phyloP scores from a whole-genome alignment of 2,888 invertebrate species.

The Amitus sp. region DNA sequence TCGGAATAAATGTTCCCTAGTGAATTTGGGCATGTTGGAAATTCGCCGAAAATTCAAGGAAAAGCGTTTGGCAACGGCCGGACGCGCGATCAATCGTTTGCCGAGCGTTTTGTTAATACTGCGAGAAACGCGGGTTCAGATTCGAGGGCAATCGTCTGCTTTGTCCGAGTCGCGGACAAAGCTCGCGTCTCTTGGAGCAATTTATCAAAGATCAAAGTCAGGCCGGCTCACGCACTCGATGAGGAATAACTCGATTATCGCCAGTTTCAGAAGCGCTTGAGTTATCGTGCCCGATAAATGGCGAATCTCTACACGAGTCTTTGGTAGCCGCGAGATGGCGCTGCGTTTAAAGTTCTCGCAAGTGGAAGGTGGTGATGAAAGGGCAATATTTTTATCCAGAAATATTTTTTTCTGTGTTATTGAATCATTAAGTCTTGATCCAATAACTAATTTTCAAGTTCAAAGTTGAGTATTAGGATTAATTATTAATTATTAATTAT shows the following conservation, averaged over 20 bases:
- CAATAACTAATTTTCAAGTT: too few species aligned
- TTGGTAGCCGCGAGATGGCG: too few species aligned
- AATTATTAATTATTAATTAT: too few species aligned
- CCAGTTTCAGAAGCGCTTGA: slow-evolving; percentile 2
- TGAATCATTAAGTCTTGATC: too few species aligned
- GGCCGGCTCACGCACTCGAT: slow-evolving; percentile 21
- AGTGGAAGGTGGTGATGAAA: too few species aligned
- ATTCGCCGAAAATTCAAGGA: not conserved
- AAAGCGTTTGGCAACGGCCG: not conserved
- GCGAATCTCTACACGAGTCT: not conserved
- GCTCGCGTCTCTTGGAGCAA: slow-evolving; percentile 24
- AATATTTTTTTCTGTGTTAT: too few species aligned
- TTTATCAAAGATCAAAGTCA: slow-evolving; percentile 37
- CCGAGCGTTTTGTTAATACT: slow-evolving; percentile 13
- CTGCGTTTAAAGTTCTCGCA: too few species aligned
- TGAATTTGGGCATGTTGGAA: too few species aligned
- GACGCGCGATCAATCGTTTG: slow-evolving; percentile 1
- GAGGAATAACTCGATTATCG: slow-evolving; percentile 31
- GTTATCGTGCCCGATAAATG: not conserved
- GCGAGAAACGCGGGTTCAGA: slow-evolving; percentile 5
- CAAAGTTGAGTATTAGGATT: too few species aligned
- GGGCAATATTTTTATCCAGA: too few species aligned
- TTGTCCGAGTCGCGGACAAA: slow-evolving; percentile 21
- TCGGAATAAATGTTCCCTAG: too few species aligned
- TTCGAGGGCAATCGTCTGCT: slow-evolving; percentile 11